phyloP scores from a whole-genome alignment of 2,888 invertebrate genomes.

The Hirtodrosophila histrioides region DNA sequence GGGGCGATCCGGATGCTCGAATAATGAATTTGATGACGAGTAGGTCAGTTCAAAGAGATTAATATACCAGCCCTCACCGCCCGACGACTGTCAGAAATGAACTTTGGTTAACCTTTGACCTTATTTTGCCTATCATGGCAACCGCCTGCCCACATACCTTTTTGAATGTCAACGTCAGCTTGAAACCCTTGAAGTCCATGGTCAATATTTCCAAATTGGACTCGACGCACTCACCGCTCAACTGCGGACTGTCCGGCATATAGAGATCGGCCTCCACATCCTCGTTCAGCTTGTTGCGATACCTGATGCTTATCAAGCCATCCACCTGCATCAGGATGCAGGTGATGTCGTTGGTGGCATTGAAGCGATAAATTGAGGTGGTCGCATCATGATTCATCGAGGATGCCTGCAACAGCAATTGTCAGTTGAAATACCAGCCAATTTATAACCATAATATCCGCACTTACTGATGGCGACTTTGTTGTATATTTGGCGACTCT shows the following conservation, averaged over 20 bases:
- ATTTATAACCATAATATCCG: not conserved
- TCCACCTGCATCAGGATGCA: slow-evolving; percentile 90
- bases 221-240: slow-evolving; percentile 90
- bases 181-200: slow-evolving; percentile 91
- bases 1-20: slow-evolving; percentile 87
- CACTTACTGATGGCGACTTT: slow-evolving; percentile 83
- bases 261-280: slow-evolving; percentile 89
- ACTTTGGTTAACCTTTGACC: slow-evolving; percentile 33
- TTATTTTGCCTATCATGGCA: slow-evolving; percentile 12
- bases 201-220: slow-evolving; percentile 90
- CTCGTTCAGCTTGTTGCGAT: slow-evolving; percentile 88
- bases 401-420: slow-evolving; percentile 70
- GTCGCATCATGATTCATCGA: slow-evolving; percentile 83
- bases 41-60: slow-evolving; percentile 90
- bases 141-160: slow-evolving; percentile 86
- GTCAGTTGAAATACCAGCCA: slow-evolving; percentile 1
- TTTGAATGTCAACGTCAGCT: slow-evolving; percentile 90
- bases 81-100: slow-evolving; percentile 87
- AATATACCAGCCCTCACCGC: slow-evolving; percentile 95
- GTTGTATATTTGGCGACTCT: slow-evolving; percentile 88
- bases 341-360: slow-evolving; percentile 89
- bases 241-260: slow-evolving; percentile 89
- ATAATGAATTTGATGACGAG: slow-evolving; percentile 87
- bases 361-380: slow-evolving; percentile 88
- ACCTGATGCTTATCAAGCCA: slow-evolving; percentile 89